These are phyloP conservation scores for Hipparchia semele DNA, from an alignment of 2,888 invertebrate genomes.

Conservation along the genomic window DNA sequence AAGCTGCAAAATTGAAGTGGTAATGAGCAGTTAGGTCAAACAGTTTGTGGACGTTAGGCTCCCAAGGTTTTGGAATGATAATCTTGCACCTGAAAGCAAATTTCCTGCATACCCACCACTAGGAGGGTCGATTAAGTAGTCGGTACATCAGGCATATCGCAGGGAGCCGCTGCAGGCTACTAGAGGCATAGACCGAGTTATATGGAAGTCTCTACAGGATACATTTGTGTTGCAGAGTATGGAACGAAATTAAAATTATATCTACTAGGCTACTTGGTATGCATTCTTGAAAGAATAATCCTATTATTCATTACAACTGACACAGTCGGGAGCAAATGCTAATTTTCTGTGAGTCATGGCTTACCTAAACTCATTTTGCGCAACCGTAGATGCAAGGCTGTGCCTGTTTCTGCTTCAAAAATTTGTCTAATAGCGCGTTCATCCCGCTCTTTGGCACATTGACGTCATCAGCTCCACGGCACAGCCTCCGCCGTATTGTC, in stretches of 20 bases:
- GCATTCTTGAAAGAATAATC: neutral
- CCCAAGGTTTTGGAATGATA: too few relatives aligned
- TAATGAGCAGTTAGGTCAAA: too few relatives aligned
- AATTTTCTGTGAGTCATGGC: slow-evolving; percentile 23
- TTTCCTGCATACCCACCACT: too few relatives aligned
- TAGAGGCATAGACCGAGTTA: too few relatives aligned
- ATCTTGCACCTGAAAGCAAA: too few relatives aligned
- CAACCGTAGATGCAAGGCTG: slow-evolving; percentile 28
- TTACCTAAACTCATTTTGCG: slow-evolving; percentile 36
- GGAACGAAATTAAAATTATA: neutral
- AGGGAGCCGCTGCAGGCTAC: too few relatives aligned
- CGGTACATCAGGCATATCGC: too few relatives aligned
- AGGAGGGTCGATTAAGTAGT: too few relatives aligned
- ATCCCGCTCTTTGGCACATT: slow-evolving; percentile 55
- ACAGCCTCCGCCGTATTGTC: slow-evolving; percentile 77
- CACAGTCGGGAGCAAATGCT: slow-evolving; percentile 22
- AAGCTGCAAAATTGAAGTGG: too few relatives aligned
- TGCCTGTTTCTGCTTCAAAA: slow-evolving; percentile 39
- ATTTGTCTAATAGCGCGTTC: slow-evolving; percentile 49
- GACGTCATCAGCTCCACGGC: slow-evolving; percentile 72
- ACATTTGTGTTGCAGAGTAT: too few relatives aligned
- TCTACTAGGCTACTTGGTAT: neutral
- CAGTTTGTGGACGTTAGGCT: too few relatives aligned
- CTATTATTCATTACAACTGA: neutral
- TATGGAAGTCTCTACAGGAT: too few relatives aligned